Base-by-base conservation (phyloP, 2,113 vertebrate species). In the Pedetes capensis region DNA sequence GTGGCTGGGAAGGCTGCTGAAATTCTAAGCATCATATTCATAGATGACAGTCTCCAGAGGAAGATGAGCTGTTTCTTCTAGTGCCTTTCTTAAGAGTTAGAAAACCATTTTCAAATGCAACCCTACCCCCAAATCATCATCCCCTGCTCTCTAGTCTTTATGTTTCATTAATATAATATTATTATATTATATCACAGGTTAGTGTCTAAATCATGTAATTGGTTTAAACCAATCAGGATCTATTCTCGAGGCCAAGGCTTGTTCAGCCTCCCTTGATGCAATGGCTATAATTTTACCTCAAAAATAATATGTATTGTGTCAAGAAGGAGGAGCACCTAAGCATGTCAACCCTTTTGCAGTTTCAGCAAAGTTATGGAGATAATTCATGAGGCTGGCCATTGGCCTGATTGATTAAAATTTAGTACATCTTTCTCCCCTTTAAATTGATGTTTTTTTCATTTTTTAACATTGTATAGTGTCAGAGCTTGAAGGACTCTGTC, bases 61-160 rank as follows among this genome's bases (percentile, higher is more conserved):
- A 76, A 59, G 23, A 53, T 22, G 72, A 79, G 16, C 12, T 37
- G 3, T 66, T 17, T 81, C 42, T 66, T 57, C 55, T 27, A 49
- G 25, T 34, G 27, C 79, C 55, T 93, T 89, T 66, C 34, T 84
- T 49, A 68, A 47, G 25, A 47, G 37, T 37, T 27, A 95, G 49
- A 18, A 94, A 75, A 76, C 23, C 3, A 29, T 82, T 75, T 92
- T 82, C 85, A 92, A 89, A 95, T 76, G 53, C 47, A 63, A 14
- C 37, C 12, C n/a, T 27, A 37, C 49, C 2, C 53, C 49, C 13
- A 68, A 10, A n/a, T 23, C 76, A 82, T 16, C 37, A 39, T 68
- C 51, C 2, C 68, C 18, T 68, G n/a, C 49, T 89, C 80, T 47
- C 74, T 34, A 11, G 29, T 82, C 14, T 27, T 76, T 49, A 12